Evolutionary conservation across 2,113 vertebrate species (phyloP).

Genomic region (Cyphomyrus discorhynchus): DNA sequence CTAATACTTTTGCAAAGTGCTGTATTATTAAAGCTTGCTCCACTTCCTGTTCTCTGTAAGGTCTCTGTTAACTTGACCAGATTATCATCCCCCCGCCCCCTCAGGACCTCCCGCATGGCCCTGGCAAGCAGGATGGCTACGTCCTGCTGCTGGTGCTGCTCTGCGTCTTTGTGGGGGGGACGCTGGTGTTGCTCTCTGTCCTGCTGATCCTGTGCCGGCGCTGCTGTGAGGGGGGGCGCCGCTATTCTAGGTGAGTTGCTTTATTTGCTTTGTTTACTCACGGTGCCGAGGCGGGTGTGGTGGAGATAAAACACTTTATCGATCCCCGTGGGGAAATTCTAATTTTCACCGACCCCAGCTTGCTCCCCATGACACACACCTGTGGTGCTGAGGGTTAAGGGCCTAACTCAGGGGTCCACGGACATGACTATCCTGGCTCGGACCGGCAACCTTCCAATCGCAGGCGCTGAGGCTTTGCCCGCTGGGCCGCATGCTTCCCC

Average conservation of each 20-base stretch:
- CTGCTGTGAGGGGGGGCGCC: constrained; percentile 74
- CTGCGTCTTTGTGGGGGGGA: constrained; percentile 80
- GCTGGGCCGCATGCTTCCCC: background rate
- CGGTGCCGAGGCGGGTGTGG: background rate
- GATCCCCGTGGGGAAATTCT: background rate
- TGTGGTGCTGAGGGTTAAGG: background rate
- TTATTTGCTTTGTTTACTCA: background rate
- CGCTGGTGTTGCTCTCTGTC: constrained; percentile 76
- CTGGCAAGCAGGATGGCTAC: constrained; percentile 72
- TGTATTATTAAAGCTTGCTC: background rate
- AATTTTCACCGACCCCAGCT: background rate
- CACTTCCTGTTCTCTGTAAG: background rate
- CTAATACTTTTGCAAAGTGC: background rate
- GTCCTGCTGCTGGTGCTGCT: constrained; percentile 77
- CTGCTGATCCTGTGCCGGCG: constrained; percentile 81
- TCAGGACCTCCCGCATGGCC: constrained; percentile 59
- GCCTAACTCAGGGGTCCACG: background rate
- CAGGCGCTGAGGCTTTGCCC: background rate
- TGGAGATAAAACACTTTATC: background rate
- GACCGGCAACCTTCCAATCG: background rate
- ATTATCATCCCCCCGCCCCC: background rate
- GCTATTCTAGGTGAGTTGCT: constrained; percentile 72
- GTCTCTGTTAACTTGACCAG: background rate
- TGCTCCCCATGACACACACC: background rate
- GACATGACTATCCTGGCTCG: background rate